phyloP scores from a whole-genome alignment of 1,140 invertebrate species.

The Drosophila pruinosa region DNA sequence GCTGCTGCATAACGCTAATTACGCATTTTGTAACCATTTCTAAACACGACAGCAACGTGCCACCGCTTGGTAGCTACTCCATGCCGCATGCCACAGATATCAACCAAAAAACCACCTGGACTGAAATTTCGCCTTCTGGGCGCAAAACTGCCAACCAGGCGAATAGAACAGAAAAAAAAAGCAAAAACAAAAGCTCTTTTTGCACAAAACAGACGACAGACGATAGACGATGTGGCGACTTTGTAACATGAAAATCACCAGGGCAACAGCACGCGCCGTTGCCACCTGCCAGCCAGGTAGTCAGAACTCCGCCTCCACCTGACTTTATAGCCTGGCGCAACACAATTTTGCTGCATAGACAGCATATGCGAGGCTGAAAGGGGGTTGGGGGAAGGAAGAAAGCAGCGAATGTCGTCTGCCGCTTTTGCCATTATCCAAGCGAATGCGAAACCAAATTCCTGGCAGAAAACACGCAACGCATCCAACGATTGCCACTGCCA shows the following conservation, averaged over 20 bases:
- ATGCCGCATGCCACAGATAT: background rate
- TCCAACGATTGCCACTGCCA: conserved; percentile 41
- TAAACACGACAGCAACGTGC: conserved; percentile 54
- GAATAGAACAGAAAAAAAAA: conserved; percentile 9
- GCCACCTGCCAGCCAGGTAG: conserved; percentile 27
- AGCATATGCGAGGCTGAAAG: conserved; percentile 12
- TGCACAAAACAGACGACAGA: conserved; percentile 49
- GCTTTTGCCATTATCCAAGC: conserved; percentile 64
- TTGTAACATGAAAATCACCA: conserved; percentile 78
- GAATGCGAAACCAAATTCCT: conserved; percentile 76
- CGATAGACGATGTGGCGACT: conserved; percentile 64
- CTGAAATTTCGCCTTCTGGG: background rate
- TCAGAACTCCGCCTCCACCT: conserved; percentile 35
- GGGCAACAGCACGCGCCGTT: conserved; percentile 73
- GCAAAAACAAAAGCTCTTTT: conserved; percentile 45
- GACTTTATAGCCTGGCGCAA: conserved; percentile 71
- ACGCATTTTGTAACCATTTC: conserved; percentile 76
- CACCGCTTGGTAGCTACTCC: conserved; percentile 10
- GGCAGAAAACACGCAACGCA: conserved; percentile 71
- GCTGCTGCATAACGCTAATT: conserved; percentile 70
- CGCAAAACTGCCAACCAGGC: conserved; percentile 28
- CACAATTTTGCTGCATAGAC: conserved; percentile 58
- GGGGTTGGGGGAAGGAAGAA: background rate
- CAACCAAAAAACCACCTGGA: conserved; percentile 1
- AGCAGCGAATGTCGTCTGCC: conserved; percentile 19